Conservation (phyloP, 2,888 invertebrate genomes). For the Melieria omissa region DNA sequence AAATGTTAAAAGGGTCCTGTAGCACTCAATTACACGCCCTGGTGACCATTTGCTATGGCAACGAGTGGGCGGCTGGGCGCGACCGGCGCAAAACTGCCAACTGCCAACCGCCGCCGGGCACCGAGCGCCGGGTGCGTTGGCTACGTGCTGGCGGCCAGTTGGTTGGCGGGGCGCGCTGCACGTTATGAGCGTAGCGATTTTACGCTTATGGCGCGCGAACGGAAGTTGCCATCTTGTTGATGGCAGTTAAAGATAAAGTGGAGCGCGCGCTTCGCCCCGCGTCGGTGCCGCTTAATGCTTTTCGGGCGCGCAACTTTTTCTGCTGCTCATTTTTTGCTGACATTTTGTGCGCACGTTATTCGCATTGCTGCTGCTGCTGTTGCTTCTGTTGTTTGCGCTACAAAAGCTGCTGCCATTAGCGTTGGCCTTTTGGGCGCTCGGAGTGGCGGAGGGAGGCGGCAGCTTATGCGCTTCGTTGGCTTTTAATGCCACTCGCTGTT, state of each 20-base stretch:
- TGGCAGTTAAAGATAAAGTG: constrained; percentile 64
- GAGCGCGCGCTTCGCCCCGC: constrained; percentile 36
- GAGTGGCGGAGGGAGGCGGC: constrained; percentile 11
- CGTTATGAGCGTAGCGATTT: constrained; percentile 34
- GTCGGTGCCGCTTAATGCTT: constrained; percentile 46
- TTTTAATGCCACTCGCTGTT: constrained; percentile 34
- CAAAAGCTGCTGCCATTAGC: constrained; percentile 10
- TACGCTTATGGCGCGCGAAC: constrained; percentile 65
- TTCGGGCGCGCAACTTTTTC: constrained; percentile 5
- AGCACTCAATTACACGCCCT: constrained; percentile 68
- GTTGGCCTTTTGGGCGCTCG: constrained; percentile 27
- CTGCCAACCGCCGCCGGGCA: background rate
- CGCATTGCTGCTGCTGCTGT: background rate
- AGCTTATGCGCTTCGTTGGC: constrained; percentile 42
- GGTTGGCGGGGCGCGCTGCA: constrained; percentile 22
- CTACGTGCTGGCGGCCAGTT: constrained; percentile 41
- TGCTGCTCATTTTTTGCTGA: constrained; percentile 47
- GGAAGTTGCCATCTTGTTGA: constrained; percentile 68
- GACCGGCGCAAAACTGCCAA: background rate
- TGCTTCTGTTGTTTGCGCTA: background rate
- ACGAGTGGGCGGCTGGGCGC: background rate
- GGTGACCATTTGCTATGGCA: constrained; percentile 61
- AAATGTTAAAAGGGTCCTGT: constrained; percentile 68
- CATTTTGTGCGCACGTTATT: constrained; percentile 38
- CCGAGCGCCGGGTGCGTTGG: constrained; percentile 28